phyloP scores from a whole-genome alignment of 2,113 vertebrate species.

The Cygnus buccinator region DNA sequence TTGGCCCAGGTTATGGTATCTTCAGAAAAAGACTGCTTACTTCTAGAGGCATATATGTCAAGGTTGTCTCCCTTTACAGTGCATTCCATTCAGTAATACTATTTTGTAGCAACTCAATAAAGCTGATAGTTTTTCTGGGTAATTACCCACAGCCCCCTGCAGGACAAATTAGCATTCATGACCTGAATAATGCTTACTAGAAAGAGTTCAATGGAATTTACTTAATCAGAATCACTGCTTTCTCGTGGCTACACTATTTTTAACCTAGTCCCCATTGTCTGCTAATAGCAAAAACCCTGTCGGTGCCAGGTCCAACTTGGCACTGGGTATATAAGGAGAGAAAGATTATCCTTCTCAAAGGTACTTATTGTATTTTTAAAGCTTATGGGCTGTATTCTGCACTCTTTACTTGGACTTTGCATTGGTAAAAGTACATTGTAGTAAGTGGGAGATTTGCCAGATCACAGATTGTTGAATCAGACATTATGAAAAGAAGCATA shows the following conservation, averaged over 20 bases:
- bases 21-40: neutral
- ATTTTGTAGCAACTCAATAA: slow-evolving; percentile 83
- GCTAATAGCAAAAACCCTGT: slow-evolving; percentile 71
- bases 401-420: slow-evolving; percentile 21
- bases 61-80: slow-evolving; percentile 74
- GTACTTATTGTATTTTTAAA: slow-evolving; percentile 32
- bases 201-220: slow-evolving; percentile 87
- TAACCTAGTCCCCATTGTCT: slow-evolving; percentile 66
- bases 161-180: slow-evolving; percentile 87
- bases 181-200: slow-evolving; percentile 86
- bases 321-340: slow-evolving; percentile 8
- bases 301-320: slow-evolving; percentile 62
- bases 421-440: slow-evolving; percentile 17
- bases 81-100: slow-evolving; percentile 73
- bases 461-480: slow-evolving; percentile 46
- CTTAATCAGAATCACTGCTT: slow-evolving; percentile 83
- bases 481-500: slow-evolving; percentile 11
- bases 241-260: slow-evolving; percentile 76
- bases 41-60: slow-evolving; percentile 63
- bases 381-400: slow-evolving; percentile 29
- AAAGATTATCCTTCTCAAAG: slow-evolving; percentile 50
- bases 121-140: slow-evolving; percentile 83
- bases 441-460: slow-evolving; percentile 30
- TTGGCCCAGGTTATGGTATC: slow-evolving; percentile 25
- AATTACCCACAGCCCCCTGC: slow-evolving; percentile 85